Evolutionary conservation across 2,888 invertebrate species (phyloP), one percentile per base, ranked within the genome.

Genomic region (Scrobipalpa atriplicella): DNA sequence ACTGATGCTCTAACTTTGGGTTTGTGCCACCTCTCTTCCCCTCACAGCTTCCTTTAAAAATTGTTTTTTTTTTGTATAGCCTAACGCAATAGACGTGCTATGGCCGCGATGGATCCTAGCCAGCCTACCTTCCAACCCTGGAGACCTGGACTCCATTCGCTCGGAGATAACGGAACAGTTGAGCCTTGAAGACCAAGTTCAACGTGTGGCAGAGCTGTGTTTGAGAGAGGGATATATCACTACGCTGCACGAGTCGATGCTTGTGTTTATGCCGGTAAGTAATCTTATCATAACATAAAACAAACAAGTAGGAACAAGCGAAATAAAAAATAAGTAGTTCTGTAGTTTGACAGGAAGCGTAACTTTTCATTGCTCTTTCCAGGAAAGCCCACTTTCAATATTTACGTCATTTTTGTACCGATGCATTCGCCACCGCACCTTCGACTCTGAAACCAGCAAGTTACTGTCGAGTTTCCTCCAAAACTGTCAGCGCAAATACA

Each of bases 191-290:
- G 84, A 88, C n/a, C 83, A 88, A 70, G 90, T 94, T 60, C 88
- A 86, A 38, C 78, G 81, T 60, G 88, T 95, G 1, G 90, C 95
- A 0, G 88, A 92, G 69, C 80, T 89, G 36, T 93, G 94, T 72
- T 81, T 96, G 9, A 79, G 86, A 16, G 87, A 89, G 36, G 94
- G 94, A 11, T 95, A 94, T 73, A 86, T 95, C 7, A 89, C 90
- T 51, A 95, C 95, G 0, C 79, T 97, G 29, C 91, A 93, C 62
- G 94, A 95, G 74, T 95, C 96, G 69, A 94, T 96, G 77, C 85
- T 93, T 60, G 94, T 96, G 73, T 97, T 97, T 82, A 94, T 96
- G 84, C 94, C 95, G 73, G 95, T 95, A 85, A 47, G 47, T 47
- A 29, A 29, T 29, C 29, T 29, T 29, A 2, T 29, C 29, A 29